Conservation (phyloP, 2,113 vertebrate species). For the Ivindomyrus marchei region DNA sequence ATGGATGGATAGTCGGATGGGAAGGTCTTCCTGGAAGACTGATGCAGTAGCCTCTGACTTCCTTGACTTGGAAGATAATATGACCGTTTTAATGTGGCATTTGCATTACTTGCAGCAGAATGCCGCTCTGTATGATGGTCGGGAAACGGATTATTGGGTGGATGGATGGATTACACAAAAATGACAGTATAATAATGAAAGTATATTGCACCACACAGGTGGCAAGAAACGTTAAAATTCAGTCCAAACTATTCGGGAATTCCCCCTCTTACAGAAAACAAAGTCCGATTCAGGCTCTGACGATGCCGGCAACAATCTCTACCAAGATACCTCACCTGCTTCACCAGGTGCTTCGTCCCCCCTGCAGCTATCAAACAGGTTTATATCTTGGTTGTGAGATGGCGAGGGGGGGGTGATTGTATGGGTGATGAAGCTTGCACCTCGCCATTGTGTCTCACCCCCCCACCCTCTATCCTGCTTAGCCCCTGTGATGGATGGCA, state of each 20-base stretch:
- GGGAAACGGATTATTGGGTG: not conserved
- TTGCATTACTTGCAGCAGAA: not conserved
- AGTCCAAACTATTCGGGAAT: not conserved
- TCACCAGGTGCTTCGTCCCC: conserved; percentile 7
- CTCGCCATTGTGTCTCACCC: conserved; percentile 69
- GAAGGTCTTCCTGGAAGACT: not conserved
- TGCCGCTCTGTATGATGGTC: not conserved
- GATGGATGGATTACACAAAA: not conserved
- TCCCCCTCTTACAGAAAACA: not conserved
- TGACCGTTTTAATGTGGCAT: not conserved
- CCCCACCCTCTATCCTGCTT: conserved; percentile 46
- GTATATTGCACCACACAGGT: not conserved
- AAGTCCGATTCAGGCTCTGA: not conserved
- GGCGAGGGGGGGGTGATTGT: conserved; percentile 77
- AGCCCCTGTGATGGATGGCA: conserved; percentile 74
- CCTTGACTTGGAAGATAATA: not conserved
- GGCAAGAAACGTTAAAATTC: not conserved
- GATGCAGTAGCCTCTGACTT: not conserved
- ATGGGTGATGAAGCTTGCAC: conserved; percentile 96
- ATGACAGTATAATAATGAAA: not conserved
- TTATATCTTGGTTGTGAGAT: conserved; percentile 59
- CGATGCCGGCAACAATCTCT: not conserved
- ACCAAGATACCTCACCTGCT: not conserved
- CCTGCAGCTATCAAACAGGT: conserved; percentile 40
- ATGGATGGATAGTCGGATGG: not conserved